Evolutionary conservation across 2,113 vertebrate species (phyloP).

Genomic region (Carassius auratus): DNA sequence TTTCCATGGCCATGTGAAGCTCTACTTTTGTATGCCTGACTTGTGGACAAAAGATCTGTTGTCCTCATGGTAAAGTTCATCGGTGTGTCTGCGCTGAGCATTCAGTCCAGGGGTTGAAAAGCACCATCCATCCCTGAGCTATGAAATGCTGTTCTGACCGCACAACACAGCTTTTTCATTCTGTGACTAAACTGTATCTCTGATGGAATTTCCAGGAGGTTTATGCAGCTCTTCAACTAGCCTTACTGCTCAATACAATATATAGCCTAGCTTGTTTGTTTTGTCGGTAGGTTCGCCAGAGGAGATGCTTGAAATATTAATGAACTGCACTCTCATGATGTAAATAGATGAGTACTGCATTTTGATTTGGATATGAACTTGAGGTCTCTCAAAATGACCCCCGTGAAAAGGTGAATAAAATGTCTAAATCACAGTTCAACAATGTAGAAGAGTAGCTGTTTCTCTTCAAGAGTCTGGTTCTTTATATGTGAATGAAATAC

Average conservation of each 20-base stretch:
- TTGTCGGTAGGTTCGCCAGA: neutral
- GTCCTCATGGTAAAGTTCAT: neutral
- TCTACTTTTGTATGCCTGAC: neutral
- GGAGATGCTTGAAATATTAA: neutral
- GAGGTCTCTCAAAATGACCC: neutral
- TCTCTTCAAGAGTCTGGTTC: neutral
- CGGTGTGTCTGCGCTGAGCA: neutral
- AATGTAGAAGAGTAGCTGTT: neutral
- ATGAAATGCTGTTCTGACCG: neutral
- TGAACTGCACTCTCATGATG: neutral
- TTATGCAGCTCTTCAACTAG: constrained; percentile 12
- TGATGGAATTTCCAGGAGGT: neutral
- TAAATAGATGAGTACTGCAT: neutral
- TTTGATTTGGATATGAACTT: neutral
- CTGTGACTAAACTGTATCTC: neutral
- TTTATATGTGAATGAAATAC: neutral
- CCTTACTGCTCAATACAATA: neutral
- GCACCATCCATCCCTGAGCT: neutral
- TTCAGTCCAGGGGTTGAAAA: neutral
- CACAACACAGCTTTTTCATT: neutral
- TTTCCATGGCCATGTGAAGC: neutral
- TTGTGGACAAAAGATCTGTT: neutral
- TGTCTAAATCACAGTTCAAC: neutral
- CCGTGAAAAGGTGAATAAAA: neutral
- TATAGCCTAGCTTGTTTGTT: neutral